phyloP scores from a whole-genome alignment of 2,888 invertebrate genomes.

The Caenorhabditis sp. region DNA sequence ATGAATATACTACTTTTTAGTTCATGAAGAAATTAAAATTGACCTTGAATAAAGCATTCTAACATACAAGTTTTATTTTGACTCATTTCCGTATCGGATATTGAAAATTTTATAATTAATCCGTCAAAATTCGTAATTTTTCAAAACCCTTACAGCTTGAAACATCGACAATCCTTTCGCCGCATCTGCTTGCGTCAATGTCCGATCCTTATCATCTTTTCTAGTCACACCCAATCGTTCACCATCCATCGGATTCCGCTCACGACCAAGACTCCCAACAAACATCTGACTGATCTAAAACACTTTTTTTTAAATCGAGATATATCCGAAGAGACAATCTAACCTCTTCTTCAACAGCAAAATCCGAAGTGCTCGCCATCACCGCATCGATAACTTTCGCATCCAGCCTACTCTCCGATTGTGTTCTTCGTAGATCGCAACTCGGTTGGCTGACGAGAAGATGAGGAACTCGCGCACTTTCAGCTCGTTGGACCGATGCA shows the following conservation, averaged over 20 bases:
- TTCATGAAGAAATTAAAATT: too few relatives aligned
- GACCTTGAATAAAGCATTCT: too few relatives aligned
- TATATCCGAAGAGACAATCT: too few relatives aligned
- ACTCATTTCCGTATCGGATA: too few relatives aligned
- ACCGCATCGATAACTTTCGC: constrained; percentile 38
- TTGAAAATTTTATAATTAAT: too few relatives aligned
- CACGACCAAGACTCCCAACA: constrained; percentile 30
- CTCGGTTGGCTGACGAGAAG: constrained; percentile 55
- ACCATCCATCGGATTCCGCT: constrained; percentile 10
- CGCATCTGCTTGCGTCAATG: constrained; percentile 38
- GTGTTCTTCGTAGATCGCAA: constrained; percentile 54
- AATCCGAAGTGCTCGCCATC: constrained; percentile 7
- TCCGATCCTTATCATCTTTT: constrained; percentile 39
- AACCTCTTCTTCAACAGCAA: constrained; percentile 23
- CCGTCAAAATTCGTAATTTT: too few relatives aligned
- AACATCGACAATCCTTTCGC: constrained; percentile 29
- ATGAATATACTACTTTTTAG: too few relatives aligned
- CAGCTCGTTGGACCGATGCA: constrained; percentile 48
- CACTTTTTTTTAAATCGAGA: not conserved
- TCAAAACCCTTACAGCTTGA: constrained; percentile 10
- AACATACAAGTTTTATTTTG: not conserved
- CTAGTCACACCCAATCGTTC: constrained; percentile 15
- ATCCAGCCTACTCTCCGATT: constrained; percentile 35
- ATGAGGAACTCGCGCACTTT: constrained; percentile 60
- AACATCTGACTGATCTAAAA: constrained; percentile 23